Evolutionary conservation across 1,140 invertebrate genomes (phyloP).

Genomic region (Musca domestica): DNA sequence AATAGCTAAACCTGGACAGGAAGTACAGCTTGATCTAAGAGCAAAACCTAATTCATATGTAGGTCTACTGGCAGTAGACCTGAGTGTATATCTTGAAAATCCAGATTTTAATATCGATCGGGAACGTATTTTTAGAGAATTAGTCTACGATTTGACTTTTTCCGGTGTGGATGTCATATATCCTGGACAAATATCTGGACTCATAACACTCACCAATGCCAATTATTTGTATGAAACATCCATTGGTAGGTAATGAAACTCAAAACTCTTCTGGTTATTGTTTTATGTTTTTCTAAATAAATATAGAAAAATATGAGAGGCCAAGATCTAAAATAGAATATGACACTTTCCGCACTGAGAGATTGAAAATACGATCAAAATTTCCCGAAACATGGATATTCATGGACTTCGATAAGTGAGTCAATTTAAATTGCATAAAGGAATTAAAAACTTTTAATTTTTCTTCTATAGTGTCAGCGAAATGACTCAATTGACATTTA

Average conservation of each 20-base stretch:
- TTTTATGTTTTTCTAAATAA: not conserved
- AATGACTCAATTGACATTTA: not conserved
- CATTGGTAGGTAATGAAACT: slow-evolving; percentile 34
- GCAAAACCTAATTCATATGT: slow-evolving; percentile 83
- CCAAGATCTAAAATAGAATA: not conserved
- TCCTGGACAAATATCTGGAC: slow-evolving; percentile 38
- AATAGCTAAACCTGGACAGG: slow-evolving; percentile 66
- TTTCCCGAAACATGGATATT: slow-evolving; percentile 69
- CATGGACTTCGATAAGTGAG: slow-evolving; percentile 32
- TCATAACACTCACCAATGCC: slow-evolving; percentile 48
- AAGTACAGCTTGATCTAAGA: slow-evolving; percentile 69
- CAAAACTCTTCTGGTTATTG: not conserved
- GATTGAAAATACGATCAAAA: slow-evolving; percentile 57
- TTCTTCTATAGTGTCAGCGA: not conserved
- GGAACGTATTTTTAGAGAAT: slow-evolving; percentile 48
- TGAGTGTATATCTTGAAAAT: slow-evolving; percentile 77
- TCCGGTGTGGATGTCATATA: slow-evolving; percentile 40
- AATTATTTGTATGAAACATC: slow-evolving; percentile 36
- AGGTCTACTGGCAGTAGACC: slow-evolving; percentile 80
- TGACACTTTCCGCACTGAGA: not conserved
- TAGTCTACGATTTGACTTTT: slow-evolving; percentile 37
- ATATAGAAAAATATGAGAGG: not conserved
- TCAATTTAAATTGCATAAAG: not conserved
- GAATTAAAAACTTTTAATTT: not conserved
- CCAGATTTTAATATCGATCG: slow-evolving; percentile 59